Evolutionary conservation across 1,140 invertebrate genomes (phyloP), one percentile per base, ranked within the genome.

Genomic region (Cydia strobilella): DNA sequence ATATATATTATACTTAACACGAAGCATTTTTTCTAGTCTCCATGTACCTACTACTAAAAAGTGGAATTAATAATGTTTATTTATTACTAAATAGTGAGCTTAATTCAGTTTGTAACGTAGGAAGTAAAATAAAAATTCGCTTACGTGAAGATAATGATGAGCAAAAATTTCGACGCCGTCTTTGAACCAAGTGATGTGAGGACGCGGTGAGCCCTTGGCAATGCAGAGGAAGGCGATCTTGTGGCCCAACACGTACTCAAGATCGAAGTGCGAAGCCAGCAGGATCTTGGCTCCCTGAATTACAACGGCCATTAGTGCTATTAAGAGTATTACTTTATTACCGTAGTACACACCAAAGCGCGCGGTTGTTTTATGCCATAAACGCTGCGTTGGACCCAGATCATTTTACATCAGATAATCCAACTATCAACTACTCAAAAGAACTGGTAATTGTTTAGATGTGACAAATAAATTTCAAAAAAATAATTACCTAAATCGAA

Each of bases 101-200:
- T 13, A 42, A 42, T 42, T 42, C 1, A 10, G 39, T 9, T 42
- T 13, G 7, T 35, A 35, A 35, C 31, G 31, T 7, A n/a, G 3
- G n/a, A 10, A 18, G 54, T 54, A 15, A 20, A 18, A 59, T 7
- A 59, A 10, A 9, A 59, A 23, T 59, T 54, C n/a, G 20, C 95
- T 94, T 93, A 98, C 97, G 88, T 98, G 97, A 82, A 98, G 93
- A 87, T 98, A 98, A 31, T 96, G 94, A 93, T 98, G 97, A 18
- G 96, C 95, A 79, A 97, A 97, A 81, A 98, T 96, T 89, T 98
- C 97, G 18, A 96, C 95, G 10, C 97, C 97, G 92, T 98, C 97
- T 90, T 98, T 98, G 86, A 97, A 98, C 97, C 97, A 98, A 9
- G 97, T 98, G 51, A 98, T 97, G 42, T 97, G 96, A 0, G 97